phyloP scores from a whole-genome alignment of 2,888 invertebrate species.

The Seladonia tumulorum region DNA sequence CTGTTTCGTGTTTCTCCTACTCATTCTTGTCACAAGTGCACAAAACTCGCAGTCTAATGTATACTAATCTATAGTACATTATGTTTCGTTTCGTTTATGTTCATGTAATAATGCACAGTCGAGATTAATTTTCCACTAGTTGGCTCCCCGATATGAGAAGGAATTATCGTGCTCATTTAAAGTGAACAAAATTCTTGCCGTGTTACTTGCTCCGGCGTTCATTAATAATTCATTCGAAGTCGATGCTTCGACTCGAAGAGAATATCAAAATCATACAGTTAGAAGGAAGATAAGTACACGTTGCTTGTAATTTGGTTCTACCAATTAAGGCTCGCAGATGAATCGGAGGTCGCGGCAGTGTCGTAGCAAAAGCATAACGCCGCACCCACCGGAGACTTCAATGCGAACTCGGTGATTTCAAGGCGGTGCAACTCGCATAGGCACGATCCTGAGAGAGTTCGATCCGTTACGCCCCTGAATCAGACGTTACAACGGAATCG shows the following conservation, averaged over 20 bases:
- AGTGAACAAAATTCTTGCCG: background rate
- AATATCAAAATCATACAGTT: background rate
- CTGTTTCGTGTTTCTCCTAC: no score
- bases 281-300: background rate
- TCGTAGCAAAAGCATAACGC: background rate
- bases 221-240: background rate
- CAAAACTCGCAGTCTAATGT: background rate
- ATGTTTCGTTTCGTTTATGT: no score
- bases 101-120: background rate
- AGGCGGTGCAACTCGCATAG: constrained; percentile 10
- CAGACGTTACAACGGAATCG: background rate
- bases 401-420: constrained; percentile 39
- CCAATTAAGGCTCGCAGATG: background rate
- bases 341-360: background rate
- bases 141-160: background rate
- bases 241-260: background rate
- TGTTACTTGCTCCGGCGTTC: background rate
- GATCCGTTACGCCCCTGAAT: constrained; percentile 5
- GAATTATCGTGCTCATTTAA: background rate
- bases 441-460: constrained; percentile 12
- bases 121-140: background rate
- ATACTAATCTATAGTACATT: no score
- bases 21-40: background rate
- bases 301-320: background rate
- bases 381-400: constrained; percentile 17